Evolutionary conservation across 2,888 invertebrate species (phyloP), one percentile per base, ranked within the genome.

Genomic region (Phymatocera aterrima): DNA sequence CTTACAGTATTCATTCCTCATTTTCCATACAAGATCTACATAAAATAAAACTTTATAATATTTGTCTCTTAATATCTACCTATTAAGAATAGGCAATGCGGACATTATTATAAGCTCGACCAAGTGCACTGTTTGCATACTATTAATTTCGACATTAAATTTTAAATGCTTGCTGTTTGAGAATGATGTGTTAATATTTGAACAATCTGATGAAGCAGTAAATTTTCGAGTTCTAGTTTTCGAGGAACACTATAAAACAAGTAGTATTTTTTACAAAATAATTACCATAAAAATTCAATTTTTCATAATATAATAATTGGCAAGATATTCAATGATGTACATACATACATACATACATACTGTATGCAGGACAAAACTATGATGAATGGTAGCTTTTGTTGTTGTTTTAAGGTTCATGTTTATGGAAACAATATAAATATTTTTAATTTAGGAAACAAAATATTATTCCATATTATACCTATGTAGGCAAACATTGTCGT

Each of bases 391-490:
- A 82, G 72, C 61, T 81, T 78, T 79, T 78, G 79, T 77, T 80
- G 77, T 81, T 83, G 72, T 84, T 83, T n/a, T 81, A 64, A 83
- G 82, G 80, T 83, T 84, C 83, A 80, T 80, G 81, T 83, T 81
- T 81, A 82, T 78, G 79, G 77, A 80, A 68, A 61, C 37, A 43
- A 80, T 64, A 78, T 75, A 60, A 74, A 80, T 51, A 77, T 78
- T 51, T 40, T 78, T 72, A 65, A 77, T 78, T 64, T 64, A 79
- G 54, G 40, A 57, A 75, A 75, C 51, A 75, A 28, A 72, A 48
- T 72, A 68, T 43, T 68, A n/a, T n/a, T n/a, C n/a, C 43, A 31
- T 46, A 79, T 65, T n/a, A n/a, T n/a, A n/a, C n/a, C n/a, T n/a
- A n/a, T n/a, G n/a, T n/a, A n/a, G 40, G 68, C 37, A 31, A 46